These are phyloP conservation scores for Acrocephalus arundinaceus DNA, from an alignment of 2,113 vertebrate species.

Conservation along the genomic window DNA sequence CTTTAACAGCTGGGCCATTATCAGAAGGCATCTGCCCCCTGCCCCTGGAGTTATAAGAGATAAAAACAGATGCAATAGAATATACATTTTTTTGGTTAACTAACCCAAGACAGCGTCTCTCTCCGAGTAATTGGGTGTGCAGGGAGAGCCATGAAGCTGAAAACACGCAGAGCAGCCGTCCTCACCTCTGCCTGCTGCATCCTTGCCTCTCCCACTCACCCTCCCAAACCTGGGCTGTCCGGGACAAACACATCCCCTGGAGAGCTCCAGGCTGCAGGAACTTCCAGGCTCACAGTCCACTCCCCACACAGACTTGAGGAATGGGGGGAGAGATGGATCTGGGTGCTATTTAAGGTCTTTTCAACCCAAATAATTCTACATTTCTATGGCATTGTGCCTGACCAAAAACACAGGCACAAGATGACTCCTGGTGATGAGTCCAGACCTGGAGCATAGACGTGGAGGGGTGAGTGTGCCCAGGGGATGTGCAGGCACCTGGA, in stretches of 20 bases:
- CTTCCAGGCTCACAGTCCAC: accelerated
- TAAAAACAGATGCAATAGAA: too few relatives aligned
- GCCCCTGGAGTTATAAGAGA: too few relatives aligned
- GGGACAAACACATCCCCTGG: not conserved
- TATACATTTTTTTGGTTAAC: too few relatives aligned
- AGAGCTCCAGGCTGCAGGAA: not conserved
- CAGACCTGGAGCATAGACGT: accelerated
- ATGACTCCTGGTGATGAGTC: not conserved
- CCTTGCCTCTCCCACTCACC: not conserved
- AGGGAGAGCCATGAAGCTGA: accelerated
- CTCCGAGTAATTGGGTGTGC: not conserved
- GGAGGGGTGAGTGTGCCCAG: not conserved
- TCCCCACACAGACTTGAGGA: accelerated
- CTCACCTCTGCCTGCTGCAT: not conserved
- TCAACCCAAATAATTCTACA: not conserved
- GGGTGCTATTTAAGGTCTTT: not conserved
- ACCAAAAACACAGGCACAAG: not conserved
- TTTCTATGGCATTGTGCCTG: too few relatives aligned
- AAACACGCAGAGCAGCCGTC: not conserved
- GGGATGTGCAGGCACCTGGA: not conserved
- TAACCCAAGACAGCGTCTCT: not conserved
- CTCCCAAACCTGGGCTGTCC: not conserved
- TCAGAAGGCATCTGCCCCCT: too few relatives aligned
- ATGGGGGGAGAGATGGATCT: not conserved
- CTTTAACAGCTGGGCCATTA: too few relatives aligned